Evolutionary conservation across 2,888 invertebrate species (phyloP).

Genomic region (Orchestes rusci): DNA sequence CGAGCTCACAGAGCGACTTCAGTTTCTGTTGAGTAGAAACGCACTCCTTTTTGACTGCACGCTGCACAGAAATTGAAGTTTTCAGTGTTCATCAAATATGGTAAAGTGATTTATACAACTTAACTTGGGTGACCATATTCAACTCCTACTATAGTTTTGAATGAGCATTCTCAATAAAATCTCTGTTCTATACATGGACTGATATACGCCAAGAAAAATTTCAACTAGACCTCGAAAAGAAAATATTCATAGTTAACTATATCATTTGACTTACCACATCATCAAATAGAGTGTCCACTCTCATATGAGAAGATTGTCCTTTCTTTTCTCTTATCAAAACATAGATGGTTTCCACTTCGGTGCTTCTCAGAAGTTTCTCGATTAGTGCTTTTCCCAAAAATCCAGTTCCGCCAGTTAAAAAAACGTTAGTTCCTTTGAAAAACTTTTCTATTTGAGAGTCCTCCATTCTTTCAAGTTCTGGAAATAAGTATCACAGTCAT

Average conservation of each 20-base stretch:
- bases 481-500: background rate
- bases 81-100: too few species aligned
- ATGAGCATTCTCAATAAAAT: too few species aligned
- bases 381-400: conserved; percentile 51
- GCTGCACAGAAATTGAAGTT: too few species aligned
- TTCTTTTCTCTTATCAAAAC: conserved; percentile 51
- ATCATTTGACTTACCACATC: conserved; percentile 47
- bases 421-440: conserved; percentile 40
- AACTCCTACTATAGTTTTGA: too few species aligned
- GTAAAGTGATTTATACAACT: too few species aligned
- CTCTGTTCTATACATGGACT: too few species aligned
- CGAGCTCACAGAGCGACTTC: too few species aligned
- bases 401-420: conserved; percentile 50
- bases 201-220: too few species aligned
- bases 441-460: conserved; percentile 38
- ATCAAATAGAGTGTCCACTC: conserved; percentile 60
- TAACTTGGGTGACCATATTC: too few species aligned
- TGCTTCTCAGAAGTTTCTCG: conserved; percentile 53
- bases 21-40: too few species aligned
- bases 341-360: conserved; percentile 44
- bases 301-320: conserved; percentile 56
- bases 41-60: too few species aligned
- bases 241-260: background rate
- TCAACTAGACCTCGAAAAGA: too few species aligned
- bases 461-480: conserved; percentile 24